Evolutionary conservation across 2,113 vertebrate species (phyloP).

Genomic region (Chaetops frenatus): DNA sequence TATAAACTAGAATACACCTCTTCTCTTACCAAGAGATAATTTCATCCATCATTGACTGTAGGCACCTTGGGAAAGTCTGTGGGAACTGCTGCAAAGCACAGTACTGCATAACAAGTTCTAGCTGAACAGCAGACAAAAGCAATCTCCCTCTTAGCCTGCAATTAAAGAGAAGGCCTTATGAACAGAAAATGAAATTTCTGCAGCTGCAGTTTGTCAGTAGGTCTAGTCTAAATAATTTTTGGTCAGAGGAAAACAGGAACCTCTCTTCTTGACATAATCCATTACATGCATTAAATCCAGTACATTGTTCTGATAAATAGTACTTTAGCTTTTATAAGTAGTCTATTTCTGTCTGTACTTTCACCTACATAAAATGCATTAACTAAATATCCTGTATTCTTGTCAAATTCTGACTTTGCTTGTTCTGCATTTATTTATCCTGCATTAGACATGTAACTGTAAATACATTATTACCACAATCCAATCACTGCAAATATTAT

Average conservation of each 20-base stretch:
- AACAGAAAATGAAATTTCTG: not conserved
- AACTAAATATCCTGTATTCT: not conserved
- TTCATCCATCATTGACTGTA: not conserved
- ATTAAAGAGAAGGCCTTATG: not conserved
- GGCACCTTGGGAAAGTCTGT: not conserved
- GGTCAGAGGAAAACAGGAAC: not conserved
- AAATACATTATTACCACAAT: not conserved
- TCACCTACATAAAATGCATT: not conserved
- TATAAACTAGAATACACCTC: not conserved
- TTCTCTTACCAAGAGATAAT: not conserved
- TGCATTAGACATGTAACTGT: not conserved
- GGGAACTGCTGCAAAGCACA: not conserved
- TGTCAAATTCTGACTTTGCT: not conserved
- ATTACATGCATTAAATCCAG: not conserved
- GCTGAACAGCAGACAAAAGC: not conserved
- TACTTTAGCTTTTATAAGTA: not conserved
- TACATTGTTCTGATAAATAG: not conserved
- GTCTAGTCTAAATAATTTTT: not conserved
- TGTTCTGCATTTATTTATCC: not conserved
- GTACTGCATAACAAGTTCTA: not conserved
- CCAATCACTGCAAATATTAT: not conserved
- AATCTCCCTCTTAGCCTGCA: not conserved
- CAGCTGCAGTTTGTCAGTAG: not conserved
- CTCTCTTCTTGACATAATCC: not conserved
- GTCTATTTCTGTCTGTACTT: not conserved